A percentile compares a stretch with the other conserved stretches of the same genome.
These are phyloP conservation scores for Polyergus mexicanus DNA, from an alignment of 1,140 invertebrate genomes.

Conservation along the genomic window DNA sequence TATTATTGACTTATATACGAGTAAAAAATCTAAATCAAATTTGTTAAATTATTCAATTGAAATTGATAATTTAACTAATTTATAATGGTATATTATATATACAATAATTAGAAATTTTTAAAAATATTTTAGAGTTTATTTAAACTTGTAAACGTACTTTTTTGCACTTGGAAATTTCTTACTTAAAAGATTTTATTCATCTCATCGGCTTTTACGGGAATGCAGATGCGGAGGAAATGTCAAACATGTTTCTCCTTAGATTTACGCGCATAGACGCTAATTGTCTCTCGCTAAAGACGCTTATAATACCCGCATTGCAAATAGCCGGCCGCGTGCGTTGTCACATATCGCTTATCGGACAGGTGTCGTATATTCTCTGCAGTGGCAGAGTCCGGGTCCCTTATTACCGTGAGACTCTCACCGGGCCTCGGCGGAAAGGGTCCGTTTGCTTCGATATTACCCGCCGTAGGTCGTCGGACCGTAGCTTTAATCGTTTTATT, in stretches of 20 bases:
- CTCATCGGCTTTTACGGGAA: not conserved
- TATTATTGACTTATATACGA: not conserved
- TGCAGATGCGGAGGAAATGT: not conserved
- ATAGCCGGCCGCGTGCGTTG: conserved; percentile 27
- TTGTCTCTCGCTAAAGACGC: conserved; percentile 34
- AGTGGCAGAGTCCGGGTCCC: conserved; percentile 43
- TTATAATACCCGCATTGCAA: conserved; percentile 32
- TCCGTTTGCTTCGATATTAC: conserved; percentile 29
- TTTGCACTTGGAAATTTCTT: not conserved
- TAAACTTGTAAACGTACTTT: not conserved
- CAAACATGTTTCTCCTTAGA: not conserved
- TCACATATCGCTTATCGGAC: conserved; percentile 62
- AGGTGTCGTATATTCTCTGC: conserved; percentile 65
- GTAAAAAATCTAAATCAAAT: not conserved
- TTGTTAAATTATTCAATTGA: not conserved
- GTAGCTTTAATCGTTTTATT: conserved; percentile 44
- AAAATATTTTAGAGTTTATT: not conserved
- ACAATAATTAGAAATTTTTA: not conserved
- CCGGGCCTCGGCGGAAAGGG: not conserved
- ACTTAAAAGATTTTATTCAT: not conserved
- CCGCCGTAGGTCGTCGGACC: conserved; percentile 12
- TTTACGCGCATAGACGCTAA: conserved; percentile 1
- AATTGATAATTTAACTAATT: conserved; percentile 1
- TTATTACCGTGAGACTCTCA: conserved; percentile 63
- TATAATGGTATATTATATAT: not conserved